Percentiles rank a stretch among this genome's conserved stretches.
Evolutionary conservation across 2,888 invertebrate genomes (phyloP).

Genomic region (Lacanobia wlatinum): DNA sequence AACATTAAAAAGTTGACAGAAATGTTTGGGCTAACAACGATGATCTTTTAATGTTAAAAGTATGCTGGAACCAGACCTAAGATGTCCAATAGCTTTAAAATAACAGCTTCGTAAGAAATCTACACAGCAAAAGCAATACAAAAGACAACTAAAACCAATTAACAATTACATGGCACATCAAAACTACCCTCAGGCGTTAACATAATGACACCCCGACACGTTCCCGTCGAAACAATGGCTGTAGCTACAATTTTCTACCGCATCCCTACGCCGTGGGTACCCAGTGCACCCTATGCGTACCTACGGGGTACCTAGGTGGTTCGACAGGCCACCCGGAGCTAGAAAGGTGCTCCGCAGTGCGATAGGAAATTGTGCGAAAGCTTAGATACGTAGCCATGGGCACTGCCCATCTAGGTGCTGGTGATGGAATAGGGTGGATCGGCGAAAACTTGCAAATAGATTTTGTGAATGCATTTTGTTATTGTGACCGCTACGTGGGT

Average conservation of each 20-base stretch:
- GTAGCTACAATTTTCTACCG: constrained; percentile 42
- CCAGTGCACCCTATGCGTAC: constrained; percentile 4
- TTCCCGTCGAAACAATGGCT: constrained; percentile 46
- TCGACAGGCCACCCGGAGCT: constrained; percentile 61
- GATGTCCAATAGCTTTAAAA: no score
- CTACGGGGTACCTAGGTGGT: constrained; percentile 19
- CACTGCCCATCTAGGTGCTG: constrained; percentile 68
- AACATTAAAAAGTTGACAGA: no score
- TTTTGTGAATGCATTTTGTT: no score
- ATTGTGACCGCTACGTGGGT: no score
- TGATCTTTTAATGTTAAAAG: no score
- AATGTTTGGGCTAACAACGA: no score
- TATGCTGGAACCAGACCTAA: no score
- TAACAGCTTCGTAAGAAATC: background rate
- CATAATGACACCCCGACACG: constrained; percentile 49
- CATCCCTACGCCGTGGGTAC: constrained; percentile 26
- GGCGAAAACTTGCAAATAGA: fast-evolving
- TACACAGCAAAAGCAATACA: background rate
- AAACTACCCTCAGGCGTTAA: constrained; percentile 9
- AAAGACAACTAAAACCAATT: constrained; percentile 25
- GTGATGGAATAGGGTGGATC: constrained; percentile 64
- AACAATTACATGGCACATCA: constrained; percentile 28
- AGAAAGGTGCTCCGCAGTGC: constrained; percentile 65
- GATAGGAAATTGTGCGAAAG: constrained; percentile 79
- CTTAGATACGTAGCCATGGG: constrained; percentile 73